Evolutionary conservation across 2,113 vertebrate genomes (phyloP).

Genomic region (Cyprinodon tularosa): DNA sequence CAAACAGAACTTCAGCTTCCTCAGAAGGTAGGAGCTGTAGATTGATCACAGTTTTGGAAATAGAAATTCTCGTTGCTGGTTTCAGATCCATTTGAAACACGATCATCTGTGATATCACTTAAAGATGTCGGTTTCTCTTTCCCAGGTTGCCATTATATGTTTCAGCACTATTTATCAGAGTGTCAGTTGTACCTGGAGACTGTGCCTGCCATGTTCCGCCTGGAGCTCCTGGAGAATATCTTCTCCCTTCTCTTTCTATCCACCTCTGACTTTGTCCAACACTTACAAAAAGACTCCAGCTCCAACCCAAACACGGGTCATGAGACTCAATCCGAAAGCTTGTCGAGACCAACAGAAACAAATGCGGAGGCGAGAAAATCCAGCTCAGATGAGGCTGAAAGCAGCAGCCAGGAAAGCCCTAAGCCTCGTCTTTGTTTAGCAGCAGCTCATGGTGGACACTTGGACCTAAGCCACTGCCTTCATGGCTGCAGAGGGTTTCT

Average conservation of each 20-base stretch:
- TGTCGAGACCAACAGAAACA: constrained; percentile 1
- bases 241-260: constrained; percentile 95
- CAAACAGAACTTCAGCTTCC: constrained; percentile 26
- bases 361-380: constrained; percentile 19
- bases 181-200: constrained; percentile 88
- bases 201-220: constrained; percentile 85
- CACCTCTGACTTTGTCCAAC: constrained; percentile 82
- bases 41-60: neutral
- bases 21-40: constrained; percentile 52
- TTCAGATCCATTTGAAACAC: neutral
- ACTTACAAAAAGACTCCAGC: constrained; percentile 42
- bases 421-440: constrained; percentile 23
- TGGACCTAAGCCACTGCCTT: constrained; percentile 85
- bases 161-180: constrained; percentile 85
- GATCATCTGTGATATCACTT: neutral
- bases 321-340: neutral
- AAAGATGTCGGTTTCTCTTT: neutral
- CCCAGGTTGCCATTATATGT: constrained; percentile 81
- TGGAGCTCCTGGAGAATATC: constrained; percentile 97
- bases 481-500: constrained; percentile 85
- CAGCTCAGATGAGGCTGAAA: neutral
- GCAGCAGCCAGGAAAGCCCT: constrained; percentile 16
- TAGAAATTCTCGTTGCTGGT: too few relatives aligned
- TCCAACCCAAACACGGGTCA: constrained; percentile 1
- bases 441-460: constrained; percentile 33